A percentile compares a stretch with the other conserved stretches of the same genome.
Conservation (phyloP, 2,113 vertebrate genomes). For the Archocentrus centrarchus region DNA sequence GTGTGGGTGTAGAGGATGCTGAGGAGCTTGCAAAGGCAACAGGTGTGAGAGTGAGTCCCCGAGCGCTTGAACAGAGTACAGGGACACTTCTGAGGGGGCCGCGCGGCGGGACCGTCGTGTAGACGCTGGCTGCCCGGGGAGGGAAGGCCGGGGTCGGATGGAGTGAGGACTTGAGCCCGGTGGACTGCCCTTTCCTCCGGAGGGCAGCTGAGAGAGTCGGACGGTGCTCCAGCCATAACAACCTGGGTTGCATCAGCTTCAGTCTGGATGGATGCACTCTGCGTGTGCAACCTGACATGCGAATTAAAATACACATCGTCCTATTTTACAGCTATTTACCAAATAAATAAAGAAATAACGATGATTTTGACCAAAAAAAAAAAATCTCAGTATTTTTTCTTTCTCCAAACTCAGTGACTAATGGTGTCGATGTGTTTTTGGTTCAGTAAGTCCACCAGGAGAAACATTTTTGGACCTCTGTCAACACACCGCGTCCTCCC, state of each 20-base stretch:
- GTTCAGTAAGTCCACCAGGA: not conserved
- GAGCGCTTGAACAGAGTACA: not conserved
- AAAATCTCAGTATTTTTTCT: not conserved
- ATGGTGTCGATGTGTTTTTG: not conserved
- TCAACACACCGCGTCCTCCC: slow-evolving; percentile 15
- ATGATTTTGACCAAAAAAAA: not conserved
- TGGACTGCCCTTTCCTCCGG: slow-evolving; percentile 30
- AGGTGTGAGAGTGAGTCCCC: slow-evolving; percentile 47
- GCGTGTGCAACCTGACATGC: slow-evolving; percentile 49
- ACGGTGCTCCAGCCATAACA: slow-evolving; percentile 52
- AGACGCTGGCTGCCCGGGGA: not conserved
- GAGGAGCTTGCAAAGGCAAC: slow-evolving; percentile 74
- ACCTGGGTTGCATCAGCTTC: slow-evolving; percentile 45
- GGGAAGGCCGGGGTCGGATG: not conserved
- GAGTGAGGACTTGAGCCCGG: not conserved
- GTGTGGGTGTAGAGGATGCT: slow-evolving; percentile 44
- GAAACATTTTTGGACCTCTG: not conserved
- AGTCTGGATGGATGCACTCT: slow-evolving; percentile 41
- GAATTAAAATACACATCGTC: slow-evolving; percentile 67
- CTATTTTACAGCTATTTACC: not conserved
- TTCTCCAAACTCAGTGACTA: not conserved
- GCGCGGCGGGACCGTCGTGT: slow-evolving; percentile 1
- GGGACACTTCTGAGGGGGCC: slow-evolving; percentile 13
- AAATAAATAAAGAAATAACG: not conserved
- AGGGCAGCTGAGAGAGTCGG: slow-evolving; percentile 6